Percentiles rank a stretch among this genome's conserved stretches.
phyloP scores from a whole-genome alignment of 2,797 vertebrate genomes.

The Podarcis lilfordi region DNA sequence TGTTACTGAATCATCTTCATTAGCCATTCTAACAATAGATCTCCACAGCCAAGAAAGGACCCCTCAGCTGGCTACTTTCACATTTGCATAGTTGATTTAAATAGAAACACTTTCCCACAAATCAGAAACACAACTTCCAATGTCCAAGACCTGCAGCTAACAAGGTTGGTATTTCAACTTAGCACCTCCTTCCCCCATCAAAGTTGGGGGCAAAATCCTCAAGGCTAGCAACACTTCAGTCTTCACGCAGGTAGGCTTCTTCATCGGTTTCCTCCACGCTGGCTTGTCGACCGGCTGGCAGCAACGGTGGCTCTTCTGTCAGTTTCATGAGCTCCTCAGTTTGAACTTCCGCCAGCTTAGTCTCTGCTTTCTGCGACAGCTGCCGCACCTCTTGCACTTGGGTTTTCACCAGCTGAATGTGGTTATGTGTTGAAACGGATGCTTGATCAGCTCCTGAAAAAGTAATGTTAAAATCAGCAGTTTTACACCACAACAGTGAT shows the following conservation, averaged over 20 bases:
- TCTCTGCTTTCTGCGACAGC: conserved; percentile 86
- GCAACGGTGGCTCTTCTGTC: conserved; percentile 40
- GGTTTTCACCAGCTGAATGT: conserved; percentile 85
- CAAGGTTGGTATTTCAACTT: conserved; percentile 11
- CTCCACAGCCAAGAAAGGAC: conserved; percentile 7
- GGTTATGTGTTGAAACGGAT: conserved; percentile 81
- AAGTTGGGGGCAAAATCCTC: background rate
- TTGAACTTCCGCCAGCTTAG: conserved; percentile 87
- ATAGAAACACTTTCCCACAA: conserved; percentile 43
- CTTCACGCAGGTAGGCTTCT: conserved; percentile 91
- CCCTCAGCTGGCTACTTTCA: conserved; percentile 39
- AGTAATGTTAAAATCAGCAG: background rate
- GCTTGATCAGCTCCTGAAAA: conserved; percentile 90
- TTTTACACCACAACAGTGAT: background rate
- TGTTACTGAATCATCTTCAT: background rate
- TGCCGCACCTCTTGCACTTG: conserved; percentile 87
- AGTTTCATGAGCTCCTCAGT: conserved; percentile 88
- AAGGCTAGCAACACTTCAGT: conserved; percentile 74
- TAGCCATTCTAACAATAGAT: conserved; percentile 33
- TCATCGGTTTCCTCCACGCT: conserved; percentile 71
- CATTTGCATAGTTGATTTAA: conserved; percentile 68
- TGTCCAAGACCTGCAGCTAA: conserved; percentile 7
- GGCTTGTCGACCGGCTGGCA: conserved; percentile 29
- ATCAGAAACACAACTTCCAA: background rate
- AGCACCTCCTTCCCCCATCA: background rate